Percentiles rank a stretch among this genome's conserved stretches.
Evolutionary conservation across 2,113 vertebrate species (phyloP).

Genomic region (Anguilla japonica): DNA sequence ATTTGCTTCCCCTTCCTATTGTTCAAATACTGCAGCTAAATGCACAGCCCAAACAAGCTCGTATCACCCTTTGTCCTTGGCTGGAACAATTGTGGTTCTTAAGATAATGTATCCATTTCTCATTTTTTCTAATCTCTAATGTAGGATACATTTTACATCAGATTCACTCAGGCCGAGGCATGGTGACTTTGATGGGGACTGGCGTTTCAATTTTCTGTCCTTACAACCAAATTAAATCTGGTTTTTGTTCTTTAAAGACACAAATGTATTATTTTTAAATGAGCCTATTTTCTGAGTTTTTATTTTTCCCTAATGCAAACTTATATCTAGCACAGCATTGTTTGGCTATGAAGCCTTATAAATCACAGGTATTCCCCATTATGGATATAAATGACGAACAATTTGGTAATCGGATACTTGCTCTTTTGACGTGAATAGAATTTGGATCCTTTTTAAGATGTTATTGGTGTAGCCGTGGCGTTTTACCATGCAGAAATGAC

Average conservation of each 20-base stretch:
- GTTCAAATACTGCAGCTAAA: constrained; percentile 5
- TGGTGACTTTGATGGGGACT: neutral
- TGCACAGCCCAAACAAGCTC: neutral
- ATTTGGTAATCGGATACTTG: too few species aligned
- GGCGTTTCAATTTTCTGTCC: neutral
- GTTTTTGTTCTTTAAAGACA: neutral
- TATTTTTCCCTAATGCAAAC: neutral
- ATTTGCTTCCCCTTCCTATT: neutral
- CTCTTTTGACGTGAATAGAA: too few species aligned
- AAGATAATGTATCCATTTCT: constrained; percentile 25
- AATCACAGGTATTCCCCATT: neutral
- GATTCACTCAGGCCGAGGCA: neutral
- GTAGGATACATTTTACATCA: neutral
- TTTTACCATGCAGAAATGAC: too few species aligned
- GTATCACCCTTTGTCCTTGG: constrained; percentile 19
- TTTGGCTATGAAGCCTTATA: neutral
- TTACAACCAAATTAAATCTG: neutral
- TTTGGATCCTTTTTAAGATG: too few species aligned
- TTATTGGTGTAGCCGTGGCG: too few species aligned
- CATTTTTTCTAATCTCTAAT: neutral
- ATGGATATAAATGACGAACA: too few species aligned
- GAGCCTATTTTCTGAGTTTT: neutral
- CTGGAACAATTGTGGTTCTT: constrained; percentile 17
- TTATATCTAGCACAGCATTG: neutral
- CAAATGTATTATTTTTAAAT: neutral